Evolutionary conservation across 2,888 invertebrate genomes (phyloP).

Genomic region (Leptinotarsa tumamoca): DNA sequence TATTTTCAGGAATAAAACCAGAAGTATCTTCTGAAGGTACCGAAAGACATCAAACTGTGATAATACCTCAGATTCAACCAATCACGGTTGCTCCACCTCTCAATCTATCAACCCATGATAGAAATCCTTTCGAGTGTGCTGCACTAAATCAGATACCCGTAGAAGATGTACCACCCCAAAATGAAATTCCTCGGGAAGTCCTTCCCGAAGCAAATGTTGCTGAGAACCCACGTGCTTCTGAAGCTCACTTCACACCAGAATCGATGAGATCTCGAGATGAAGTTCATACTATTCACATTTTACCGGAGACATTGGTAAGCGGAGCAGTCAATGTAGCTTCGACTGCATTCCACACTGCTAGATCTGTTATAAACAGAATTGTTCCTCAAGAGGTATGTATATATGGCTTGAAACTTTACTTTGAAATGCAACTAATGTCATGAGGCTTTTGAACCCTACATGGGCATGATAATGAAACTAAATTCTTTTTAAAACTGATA

Average conservation of each 20-base stretch:
- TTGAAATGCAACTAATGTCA: no score
- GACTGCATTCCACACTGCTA: slow-evolving; percentile 65
- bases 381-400: slow-evolving; percentile 55
- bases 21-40: no score
- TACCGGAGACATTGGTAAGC: slow-evolving; percentile 64
- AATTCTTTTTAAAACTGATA: no score
- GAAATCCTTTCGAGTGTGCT: slow-evolving; percentile 3
- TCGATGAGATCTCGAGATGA: not conserved
- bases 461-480: no score
- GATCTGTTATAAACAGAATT: slow-evolving; percentile 65
- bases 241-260: not conserved
- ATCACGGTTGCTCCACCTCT: not conserved
- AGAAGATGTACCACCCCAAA: no score
- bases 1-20: no score
- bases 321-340: slow-evolving; percentile 66
- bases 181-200: no score
- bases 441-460: no score
- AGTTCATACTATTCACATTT: slow-evolving; percentile 55
- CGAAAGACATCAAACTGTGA: not conserved
- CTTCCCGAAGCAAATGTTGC: not conserved
- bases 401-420: not conserved
- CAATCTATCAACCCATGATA: slow-evolving; percentile 26
- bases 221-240: not conserved
- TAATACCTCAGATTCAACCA: not conserved
- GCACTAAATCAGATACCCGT: slow-evolving; percentile 5